Evolutionary conservation across 2,888 invertebrate genomes (phyloP).

Genomic region (Napeogenes inachia): DNA sequence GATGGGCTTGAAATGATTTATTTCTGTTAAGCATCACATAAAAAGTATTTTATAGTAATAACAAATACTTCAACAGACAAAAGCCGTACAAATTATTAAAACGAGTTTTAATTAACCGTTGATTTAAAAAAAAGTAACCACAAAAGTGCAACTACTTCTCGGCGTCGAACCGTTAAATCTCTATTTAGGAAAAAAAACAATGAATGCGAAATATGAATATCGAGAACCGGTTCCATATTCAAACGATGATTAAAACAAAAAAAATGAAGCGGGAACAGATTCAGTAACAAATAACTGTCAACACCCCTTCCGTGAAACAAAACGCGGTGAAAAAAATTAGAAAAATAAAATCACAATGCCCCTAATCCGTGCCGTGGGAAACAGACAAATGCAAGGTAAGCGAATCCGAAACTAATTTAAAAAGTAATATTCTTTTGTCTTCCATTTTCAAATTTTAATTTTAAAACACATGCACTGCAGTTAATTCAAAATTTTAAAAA

Average conservation of each 20-base stretch:
- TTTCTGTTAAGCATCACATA: slow-evolving; percentile 6
- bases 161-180: slow-evolving; percentile 72
- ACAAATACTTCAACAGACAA: slow-evolving; percentile 50
- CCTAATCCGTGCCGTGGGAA: slow-evolving; percentile 76
- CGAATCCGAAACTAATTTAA: slow-evolving; percentile 76
- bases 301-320: slow-evolving; percentile 76
- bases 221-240: slow-evolving; percentile 69
- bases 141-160: slow-evolving; percentile 61
- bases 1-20: not conserved
- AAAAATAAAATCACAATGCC: slow-evolving; percentile 65
- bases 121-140: slow-evolving; percentile 57
- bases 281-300: slow-evolving; percentile 76
- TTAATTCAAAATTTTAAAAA: slow-evolving; percentile 24
- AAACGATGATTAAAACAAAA: slow-evolving; percentile 67
- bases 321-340: slow-evolving; percentile 58
- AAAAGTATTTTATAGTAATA: slow-evolving; percentile 43
- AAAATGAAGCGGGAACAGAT: slow-evolving; percentile 61
- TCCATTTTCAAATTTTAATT: slow-evolving; percentile 46
- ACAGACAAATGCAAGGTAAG: slow-evolving; percentile 71
- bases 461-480: slow-evolving; percentile 36
- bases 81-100: slow-evolving; percentile 60
- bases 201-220: slow-evolving; percentile 64
- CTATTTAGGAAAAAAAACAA: slow-evolving; percentile 56
- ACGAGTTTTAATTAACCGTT: slow-evolving; percentile 74
- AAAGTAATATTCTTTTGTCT: slow-evolving; percentile 72